A percentile compares a stretch with the other conserved stretches of the same genome.
These are phyloP conservation scores for Forbesichthys papilliferus DNA, from an alignment of 2,113 vertebrate species.

Conservation along the genomic window DNA sequence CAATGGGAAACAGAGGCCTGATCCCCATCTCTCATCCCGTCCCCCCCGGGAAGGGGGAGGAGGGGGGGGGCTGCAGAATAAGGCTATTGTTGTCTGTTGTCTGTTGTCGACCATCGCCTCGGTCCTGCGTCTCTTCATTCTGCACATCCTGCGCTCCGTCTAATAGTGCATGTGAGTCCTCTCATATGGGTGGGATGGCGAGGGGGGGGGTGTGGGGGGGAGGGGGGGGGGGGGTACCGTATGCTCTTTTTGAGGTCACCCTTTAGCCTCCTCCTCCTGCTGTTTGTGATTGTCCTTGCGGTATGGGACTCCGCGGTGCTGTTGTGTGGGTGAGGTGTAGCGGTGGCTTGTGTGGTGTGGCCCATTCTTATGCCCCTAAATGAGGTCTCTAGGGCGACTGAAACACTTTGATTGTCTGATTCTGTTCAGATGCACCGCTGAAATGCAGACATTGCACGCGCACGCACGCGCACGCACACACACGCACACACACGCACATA, in stretches of 20 bases:
- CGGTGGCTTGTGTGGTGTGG: conserved; percentile 25
- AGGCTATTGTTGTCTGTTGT: conserved; percentile 53
- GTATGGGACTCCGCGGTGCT: conserved; percentile 35
- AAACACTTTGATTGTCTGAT: conserved; percentile 29
- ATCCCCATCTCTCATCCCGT: conserved; percentile 20
- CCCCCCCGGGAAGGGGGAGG: background rate
- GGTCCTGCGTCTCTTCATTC: conserved; percentile 17
- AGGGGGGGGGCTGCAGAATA: conserved; percentile 26
- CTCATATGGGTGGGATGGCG: background rate
- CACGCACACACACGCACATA: background rate
- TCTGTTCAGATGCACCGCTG: background rate
- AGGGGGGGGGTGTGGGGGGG: background rate
- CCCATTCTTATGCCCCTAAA: conserved; percentile 18
- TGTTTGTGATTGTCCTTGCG: conserved; percentile 55
- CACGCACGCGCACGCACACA: conserved; percentile 7
- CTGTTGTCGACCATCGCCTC: background rate
- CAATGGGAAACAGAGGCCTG: conserved; percentile 6
- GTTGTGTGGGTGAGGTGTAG: conserved; percentile 42
- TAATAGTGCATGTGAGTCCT: conserved; percentile 27
- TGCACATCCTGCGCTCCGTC: conserved; percentile 13
- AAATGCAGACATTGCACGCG: background rate
- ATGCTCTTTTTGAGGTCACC: no score
- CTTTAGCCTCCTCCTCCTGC: conserved; percentile 26
- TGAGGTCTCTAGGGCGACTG: conserved; percentile 39
- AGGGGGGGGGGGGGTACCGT: background rate